Conservation (phyloP, 2,797 vertebrate species). For the Scolopax rusticola region DNA sequence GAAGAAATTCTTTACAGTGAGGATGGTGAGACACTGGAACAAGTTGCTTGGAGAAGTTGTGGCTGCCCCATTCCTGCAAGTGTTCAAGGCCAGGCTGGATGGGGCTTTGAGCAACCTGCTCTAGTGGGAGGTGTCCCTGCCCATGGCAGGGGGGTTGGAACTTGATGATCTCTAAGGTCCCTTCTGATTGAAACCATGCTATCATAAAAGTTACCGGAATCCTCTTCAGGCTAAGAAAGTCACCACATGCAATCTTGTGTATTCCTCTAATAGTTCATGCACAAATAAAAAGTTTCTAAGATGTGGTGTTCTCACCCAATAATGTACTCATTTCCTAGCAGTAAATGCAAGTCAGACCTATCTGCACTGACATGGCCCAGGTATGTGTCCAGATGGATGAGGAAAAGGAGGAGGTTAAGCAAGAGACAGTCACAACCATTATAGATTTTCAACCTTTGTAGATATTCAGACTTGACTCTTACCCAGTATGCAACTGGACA, state of each 20-base stretch:
- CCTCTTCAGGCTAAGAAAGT: background rate
- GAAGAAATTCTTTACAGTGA: background rate
- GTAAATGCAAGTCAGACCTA: background rate
- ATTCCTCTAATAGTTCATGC: background rate
- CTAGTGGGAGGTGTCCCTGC: background rate
- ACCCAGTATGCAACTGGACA: background rate
- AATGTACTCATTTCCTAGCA: background rate
- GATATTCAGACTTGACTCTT: background rate
- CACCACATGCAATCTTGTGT: background rate
- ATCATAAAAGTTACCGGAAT: background rate
- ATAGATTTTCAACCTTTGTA: background rate
- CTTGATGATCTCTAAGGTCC: background rate
- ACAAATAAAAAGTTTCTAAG: background rate
- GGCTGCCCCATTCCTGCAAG: background rate
- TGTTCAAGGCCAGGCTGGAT: background rate
- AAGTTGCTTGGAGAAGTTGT: background rate
- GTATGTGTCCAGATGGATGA: background rate
- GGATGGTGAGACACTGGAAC: background rate
- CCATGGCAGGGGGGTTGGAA: background rate
- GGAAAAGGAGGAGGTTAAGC: background rate
- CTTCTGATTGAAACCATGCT: background rate
- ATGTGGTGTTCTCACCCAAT: background rate
- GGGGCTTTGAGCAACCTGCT: background rate
- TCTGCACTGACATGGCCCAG: background rate
- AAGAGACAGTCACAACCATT: background rate